phyloP scores from a whole-genome alignment of 2,113 vertebrate genomes.

The Shinisaurus crocodilurus region DNA sequence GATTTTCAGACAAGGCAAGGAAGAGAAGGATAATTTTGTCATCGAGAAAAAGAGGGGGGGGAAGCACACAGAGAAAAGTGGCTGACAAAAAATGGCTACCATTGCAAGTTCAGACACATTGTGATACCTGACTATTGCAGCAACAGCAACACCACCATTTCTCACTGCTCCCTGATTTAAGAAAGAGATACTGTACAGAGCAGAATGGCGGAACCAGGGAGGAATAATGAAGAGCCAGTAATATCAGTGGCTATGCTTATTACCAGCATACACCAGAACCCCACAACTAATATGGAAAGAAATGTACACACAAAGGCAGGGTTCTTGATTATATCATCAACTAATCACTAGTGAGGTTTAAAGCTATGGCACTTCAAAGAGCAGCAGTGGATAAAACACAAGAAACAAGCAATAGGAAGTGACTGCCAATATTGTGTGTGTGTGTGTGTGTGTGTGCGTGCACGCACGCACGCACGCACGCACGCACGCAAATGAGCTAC shows the following conservation, averaged over 20 bases:
- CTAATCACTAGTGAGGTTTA: not conserved
- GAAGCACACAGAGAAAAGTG: not conserved
- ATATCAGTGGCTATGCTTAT: not conserved
- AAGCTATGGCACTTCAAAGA: not conserved
- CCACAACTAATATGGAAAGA: not conserved
- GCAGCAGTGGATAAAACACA: not conserved
- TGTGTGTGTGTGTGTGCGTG: too few species aligned
- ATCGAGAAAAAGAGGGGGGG: slow-evolving; percentile 30
- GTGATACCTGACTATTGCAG: not conserved
- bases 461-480: too few species aligned
- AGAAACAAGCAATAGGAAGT: not conserved
- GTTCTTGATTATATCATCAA: not conserved
- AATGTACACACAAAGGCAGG: not conserved
- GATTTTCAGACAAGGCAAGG: slow-evolving; percentile 54
- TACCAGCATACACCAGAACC: not conserved
- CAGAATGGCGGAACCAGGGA: not conserved
- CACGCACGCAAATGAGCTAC: not conserved
- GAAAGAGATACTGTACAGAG: not conserved
- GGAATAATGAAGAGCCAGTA: not conserved
- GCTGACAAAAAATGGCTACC: slow-evolving; percentile 10
- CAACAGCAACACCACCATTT: not conserved
- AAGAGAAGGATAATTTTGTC: slow-evolving; percentile 56
- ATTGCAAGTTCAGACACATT: slow-evolving; percentile 18
- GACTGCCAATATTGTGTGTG: not conserved
- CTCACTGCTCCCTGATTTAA: not conserved